Evolutionary conservation across 2,888 invertebrate genomes (phyloP).

Genomic region (Galeopsomyia nigrocyanea): DNA sequence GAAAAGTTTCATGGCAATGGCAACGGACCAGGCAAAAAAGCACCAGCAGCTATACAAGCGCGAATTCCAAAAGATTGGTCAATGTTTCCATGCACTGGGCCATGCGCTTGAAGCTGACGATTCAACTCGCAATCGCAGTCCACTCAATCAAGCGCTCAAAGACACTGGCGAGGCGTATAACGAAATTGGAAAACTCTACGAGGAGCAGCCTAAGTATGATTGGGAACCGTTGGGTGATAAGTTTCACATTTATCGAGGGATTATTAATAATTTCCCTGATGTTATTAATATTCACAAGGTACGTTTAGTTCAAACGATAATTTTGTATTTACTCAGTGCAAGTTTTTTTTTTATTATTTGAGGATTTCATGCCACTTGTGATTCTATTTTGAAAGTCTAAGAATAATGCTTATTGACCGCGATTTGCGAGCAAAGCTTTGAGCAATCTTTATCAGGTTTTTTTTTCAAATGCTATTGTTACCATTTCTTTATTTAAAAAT

Average conservation of each 20-base stretch:
- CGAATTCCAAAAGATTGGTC: slow-evolving; percentile 92
- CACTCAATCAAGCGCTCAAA: slow-evolving; percentile 84
- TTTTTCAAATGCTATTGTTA: no score
- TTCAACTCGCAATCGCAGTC: slow-evolving; percentile 71
- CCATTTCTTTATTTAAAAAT: no score
- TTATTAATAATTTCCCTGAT: slow-evolving; percentile 91
- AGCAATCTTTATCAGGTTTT: no score
- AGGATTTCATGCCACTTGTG: no score
- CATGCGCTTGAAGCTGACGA: slow-evolving; percentile 87
- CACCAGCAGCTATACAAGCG: slow-evolving; percentile 87
- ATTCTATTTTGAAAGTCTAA: no score
- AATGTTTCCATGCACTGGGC: slow-evolving; percentile 87
- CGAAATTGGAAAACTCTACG: slow-evolving; percentile 89
- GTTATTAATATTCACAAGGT: slow-evolving; percentile 90
- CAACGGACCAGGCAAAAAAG: slow-evolving; percentile 88
- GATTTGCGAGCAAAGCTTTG: no score
- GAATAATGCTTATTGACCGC: no score
- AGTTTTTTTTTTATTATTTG: no score
- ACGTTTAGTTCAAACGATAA: background rate
- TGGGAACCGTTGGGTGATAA: slow-evolving; percentile 93
- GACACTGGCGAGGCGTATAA: slow-evolving; percentile 91
- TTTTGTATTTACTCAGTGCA: background rate
- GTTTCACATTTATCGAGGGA: slow-evolving; percentile 94
- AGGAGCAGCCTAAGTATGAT: slow-evolving; percentile 90
- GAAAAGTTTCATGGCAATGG: slow-evolving; percentile 84